A percentile compares a stretch with the other conserved stretches of the same genome.
phyloP scores from a whole-genome alignment of 1,140 invertebrate species.

The Caenorhabditis remanei region DNA sequence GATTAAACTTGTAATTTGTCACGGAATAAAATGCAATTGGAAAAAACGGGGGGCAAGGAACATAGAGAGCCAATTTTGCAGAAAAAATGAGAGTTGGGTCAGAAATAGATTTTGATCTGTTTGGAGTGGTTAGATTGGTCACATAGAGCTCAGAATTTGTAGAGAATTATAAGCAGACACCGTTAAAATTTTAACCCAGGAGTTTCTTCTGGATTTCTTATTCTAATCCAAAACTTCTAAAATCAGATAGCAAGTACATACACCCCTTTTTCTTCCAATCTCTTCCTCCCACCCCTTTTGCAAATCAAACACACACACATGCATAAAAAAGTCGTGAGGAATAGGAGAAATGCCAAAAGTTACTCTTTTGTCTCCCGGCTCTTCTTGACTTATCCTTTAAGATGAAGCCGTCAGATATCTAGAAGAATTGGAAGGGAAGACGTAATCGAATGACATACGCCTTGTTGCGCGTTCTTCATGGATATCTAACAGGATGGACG shows the following conservation, averaged over 20 bases:
- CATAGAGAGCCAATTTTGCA: neutral
- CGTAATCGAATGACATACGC: conserved; percentile 41
- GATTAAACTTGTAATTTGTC: conserved; percentile 14
- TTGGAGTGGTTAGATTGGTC: too few species aligned
- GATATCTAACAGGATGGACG: neutral
- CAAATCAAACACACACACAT: conserved; percentile 1
- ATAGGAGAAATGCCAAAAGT: conserved; percentile 14
- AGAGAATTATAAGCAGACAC: too few species aligned
- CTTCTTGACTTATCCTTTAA: neutral
- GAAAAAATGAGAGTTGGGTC: neutral
- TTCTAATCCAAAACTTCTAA: neutral
- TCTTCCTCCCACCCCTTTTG: neutral
- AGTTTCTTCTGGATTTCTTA: too few species aligned
- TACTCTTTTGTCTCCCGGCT: conserved; percentile 7
- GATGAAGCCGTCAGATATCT: conserved; percentile 38
- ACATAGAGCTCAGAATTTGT: too few species aligned
- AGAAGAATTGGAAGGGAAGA: neutral
- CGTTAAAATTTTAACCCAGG: too few species aligned
- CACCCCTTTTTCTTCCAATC: neutral
- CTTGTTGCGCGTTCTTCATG: conserved; percentile 13
- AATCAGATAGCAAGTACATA: conserved; percentile 23
- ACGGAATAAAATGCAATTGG: neutral
- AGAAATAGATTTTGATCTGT: neutral
- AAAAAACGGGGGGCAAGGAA: neutral
- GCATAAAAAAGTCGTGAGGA: conserved; percentile 24